Base-by-base conservation (phyloP, 2,113 vertebrate species). In the Rhinichthys klamathensis region DNA sequence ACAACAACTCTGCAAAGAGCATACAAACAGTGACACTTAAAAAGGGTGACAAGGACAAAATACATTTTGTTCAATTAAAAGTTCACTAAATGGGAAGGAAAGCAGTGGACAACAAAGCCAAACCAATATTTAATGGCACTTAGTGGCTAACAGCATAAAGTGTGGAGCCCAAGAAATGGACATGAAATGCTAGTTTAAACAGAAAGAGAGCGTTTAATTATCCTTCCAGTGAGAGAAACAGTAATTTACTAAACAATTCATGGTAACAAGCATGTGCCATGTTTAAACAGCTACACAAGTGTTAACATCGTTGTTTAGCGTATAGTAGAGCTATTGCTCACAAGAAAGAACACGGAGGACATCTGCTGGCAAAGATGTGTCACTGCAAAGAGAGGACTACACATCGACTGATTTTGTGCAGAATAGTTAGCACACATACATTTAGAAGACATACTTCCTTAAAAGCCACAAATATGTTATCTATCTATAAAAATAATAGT, bases 71-170 rank as follows among this genome's bases (percentile, higher is more conserved):
- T 70, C 1, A 77, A 11, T 21, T 23, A 5, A 16, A 21, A 41
- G 73, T 54, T 54, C 15, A 23, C 49, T 56, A 35, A 56, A 23
- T 3, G 16, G 35, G 3, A 78, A 51, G 32, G 11, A 32, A 15
- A 41, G 32, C 11, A 2, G 12, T 74, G 23, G 72, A 74, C 23
- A 41, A 30, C 27, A 74, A 46, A 74, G 38, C 2, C 12, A 49
- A 46, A 73, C 23, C 8, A 2, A 46, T 6, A 44, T 46, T 3
- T 61, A 65, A 81, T 81, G 16, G 25, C 79, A 11, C n/a, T 25
- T 81, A 44, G 78, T 80, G 79, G 35, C 38, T 73, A 73, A 44
- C 35, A 72, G 67, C 35, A n/a, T 23, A 41, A 23, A 41, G 9
- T 27, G 54, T 18, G 63, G 32, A 21, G 38, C 21, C 69, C 69